Conservation (phyloP, 1,140 invertebrate species). For the Phymastichus coffea region DNA sequence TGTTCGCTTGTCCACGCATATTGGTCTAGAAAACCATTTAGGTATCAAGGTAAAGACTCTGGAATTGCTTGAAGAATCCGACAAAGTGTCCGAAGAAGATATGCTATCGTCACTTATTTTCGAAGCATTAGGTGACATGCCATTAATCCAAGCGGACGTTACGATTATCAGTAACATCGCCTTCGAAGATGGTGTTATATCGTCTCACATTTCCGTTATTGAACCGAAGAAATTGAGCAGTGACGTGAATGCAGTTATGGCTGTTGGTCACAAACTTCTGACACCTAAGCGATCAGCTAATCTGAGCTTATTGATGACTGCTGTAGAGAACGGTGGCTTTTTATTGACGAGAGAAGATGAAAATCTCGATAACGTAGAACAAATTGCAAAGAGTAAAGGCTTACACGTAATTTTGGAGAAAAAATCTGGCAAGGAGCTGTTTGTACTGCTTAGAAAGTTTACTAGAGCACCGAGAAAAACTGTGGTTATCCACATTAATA, state of each 20-base stretch:
- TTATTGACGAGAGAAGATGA: constrained; percentile 51
- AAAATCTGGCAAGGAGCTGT: constrained; percentile 38
- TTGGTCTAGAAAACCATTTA: constrained; percentile 76
- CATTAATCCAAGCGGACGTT: constrained; percentile 64
- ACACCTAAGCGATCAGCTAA: constrained; percentile 22
- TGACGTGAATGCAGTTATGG: constrained; percentile 61
- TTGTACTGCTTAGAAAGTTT: constrained; percentile 46
- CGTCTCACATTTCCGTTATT: constrained; percentile 54
- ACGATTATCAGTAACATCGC: constrained; percentile 46
- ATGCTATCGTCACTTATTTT: constrained; percentile 58
- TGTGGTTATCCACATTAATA: constrained; percentile 40
- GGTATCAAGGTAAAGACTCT: constrained; percentile 71
- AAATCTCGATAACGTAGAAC: constrained; percentile 28
- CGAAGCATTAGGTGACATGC: constrained; percentile 62
- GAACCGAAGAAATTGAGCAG: constrained; percentile 61
- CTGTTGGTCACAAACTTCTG: constrained; percentile 51
- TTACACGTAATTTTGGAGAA: constrained; percentile 43
- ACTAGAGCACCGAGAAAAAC: constrained; percentile 33
- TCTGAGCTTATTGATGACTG: constrained; percentile 39
- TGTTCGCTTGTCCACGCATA: constrained; percentile 64
- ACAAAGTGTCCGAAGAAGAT: constrained; percentile 49
- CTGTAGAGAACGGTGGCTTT: constrained; percentile 53
- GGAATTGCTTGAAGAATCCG: constrained; percentile 63
- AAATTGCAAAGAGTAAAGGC: constrained; percentile 23
- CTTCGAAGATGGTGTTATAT: constrained; percentile 56